Base-by-base conservation (phyloP, 2,113 vertebrate species). In the Macrotus californicus region DNA sequence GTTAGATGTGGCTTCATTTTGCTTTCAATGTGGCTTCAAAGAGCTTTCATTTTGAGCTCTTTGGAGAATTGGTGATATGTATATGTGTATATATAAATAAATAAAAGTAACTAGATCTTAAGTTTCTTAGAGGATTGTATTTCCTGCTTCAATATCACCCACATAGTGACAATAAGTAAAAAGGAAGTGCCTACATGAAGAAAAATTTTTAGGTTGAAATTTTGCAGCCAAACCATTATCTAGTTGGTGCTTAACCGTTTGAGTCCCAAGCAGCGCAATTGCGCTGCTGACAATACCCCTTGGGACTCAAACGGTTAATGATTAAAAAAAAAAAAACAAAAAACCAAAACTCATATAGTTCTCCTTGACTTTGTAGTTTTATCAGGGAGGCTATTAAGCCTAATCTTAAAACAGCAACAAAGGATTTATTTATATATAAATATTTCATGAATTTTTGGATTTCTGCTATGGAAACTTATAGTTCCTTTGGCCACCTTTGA, bases 1-100 rank as follows among this genome's bases (percentile, higher is more conserved):
- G 69, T 91, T 50, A 87, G 11, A 2, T 69, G 22, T 92, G 94
- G 89, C 87, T 87, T 94, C n/a, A n/a, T n/a, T n/a, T n/a, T n/a
- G n/a, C n/a, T n/a, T n/a, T n/a, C n/a, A n/a, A n/a, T n/a, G n/a
- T n/a, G n/a, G n/a, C n/a, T n/a, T n/a, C n/a, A n/a, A n/a, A n/a
- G n/a, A n/a, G n/a, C 96, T 97, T 97, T 97, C 94, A 96, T 95
- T 97, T 97, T 96, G 95, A 97, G 89, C 94, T 97, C 94, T 97
- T 97, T 96, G 96, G 95, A 96, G 69, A 94, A 96, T 95, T 95
- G 96, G 95, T 97, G 88, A 95, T 97, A 43, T 97, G 94, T 97
- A 95, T 66, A 95, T 80, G 59, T 48, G 46, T 48, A 10, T 61
- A 24, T 24, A 56, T 22, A 56, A 22, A 24, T 48, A 48, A 7